A percentile compares a stretch with the other conserved stretches of the same genome.
These are phyloP conservation scores for Chondrilla cf. caribensis DNA, from an alignment of 37 sponge, comb jelly and placozoan species.

Conservation along the genomic window DNA sequence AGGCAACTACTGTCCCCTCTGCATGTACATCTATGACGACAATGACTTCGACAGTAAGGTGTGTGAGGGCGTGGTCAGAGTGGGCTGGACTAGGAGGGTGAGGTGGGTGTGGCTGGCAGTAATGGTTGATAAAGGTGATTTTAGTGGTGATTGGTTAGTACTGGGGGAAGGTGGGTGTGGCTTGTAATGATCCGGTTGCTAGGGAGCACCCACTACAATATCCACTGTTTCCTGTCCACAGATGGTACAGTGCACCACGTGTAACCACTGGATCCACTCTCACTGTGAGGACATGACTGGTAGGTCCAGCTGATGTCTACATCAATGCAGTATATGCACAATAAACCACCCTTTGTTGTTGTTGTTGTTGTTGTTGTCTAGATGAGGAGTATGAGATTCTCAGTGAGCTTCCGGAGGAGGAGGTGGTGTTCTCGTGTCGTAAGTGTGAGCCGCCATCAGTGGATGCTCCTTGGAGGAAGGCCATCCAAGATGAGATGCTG, in stretches of 20 bases:
- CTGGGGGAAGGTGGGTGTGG: too few species aligned
- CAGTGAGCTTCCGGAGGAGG: conserved; percentile 66
- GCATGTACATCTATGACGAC: neutral
- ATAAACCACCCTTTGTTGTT: neutral
- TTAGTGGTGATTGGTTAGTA: too few species aligned
- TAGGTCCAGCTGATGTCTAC: neutral
- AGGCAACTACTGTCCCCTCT: conserved; percentile 18
- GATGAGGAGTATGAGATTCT: conserved; percentile 80
- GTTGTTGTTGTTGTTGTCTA: neutral
- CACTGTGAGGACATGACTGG: conserved; percentile 75
- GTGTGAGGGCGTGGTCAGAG: neutral
- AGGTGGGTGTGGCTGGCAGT: too few species aligned
- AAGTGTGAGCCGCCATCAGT: conserved; percentile 32
- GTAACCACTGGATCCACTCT: conserved; percentile 88
- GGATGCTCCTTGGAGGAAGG: conserved; percentile 41
- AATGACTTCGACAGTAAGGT: conserved; percentile 14
- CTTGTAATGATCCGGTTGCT: too few species aligned
- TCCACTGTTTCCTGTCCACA: conserved; percentile 1
- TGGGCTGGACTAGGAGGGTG: neutral
- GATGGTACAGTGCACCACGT: conserved; percentile 88
- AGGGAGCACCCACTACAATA: too few species aligned
- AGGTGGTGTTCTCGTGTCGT: conserved; percentile 57
- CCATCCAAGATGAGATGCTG: conserved; percentile 27
- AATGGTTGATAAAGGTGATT: too few species aligned
- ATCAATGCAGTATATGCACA: neutral